Evolutionary conservation across 1,140 invertebrate genomes (phyloP).

Genomic region (Drosophila lini): DNA sequence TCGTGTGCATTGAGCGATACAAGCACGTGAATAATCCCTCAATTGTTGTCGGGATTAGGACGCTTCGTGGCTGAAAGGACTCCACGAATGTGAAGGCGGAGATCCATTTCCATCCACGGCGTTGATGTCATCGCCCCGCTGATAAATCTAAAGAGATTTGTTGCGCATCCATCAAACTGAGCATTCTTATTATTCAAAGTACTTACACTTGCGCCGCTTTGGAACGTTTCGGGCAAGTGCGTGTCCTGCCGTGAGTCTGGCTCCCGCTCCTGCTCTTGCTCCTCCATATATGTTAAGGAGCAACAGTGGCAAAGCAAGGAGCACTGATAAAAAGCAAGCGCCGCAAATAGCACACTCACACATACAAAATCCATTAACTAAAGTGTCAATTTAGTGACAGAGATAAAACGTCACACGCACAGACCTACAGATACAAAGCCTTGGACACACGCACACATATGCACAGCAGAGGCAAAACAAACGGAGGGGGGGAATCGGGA

Average conservation of each 20-base stretch:
- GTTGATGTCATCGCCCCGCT: constrained; percentile 47
- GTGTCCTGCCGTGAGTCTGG: constrained; percentile 47
- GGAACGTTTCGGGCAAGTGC: constrained; percentile 63
- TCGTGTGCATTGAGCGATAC: constrained; percentile 21
- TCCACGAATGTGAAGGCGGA: background rate
- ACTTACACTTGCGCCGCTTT: constrained; percentile 54
- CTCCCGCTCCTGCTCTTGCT: constrained; percentile 3
- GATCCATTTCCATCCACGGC: constrained; percentile 1
- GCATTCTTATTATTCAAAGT: constrained; percentile 82
- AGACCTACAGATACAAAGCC: constrained; percentile 29
- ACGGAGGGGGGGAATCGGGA: background rate
- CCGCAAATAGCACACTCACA: constrained; percentile 70
- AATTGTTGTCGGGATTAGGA: constrained; percentile 38
- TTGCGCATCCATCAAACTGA: constrained; percentile 78
- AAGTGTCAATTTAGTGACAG: constrained; percentile 84
- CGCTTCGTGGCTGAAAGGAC: constrained; percentile 1
- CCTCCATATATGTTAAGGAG: constrained; percentile 35
- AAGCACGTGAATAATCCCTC: constrained; percentile 31
- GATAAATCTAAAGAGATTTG: constrained; percentile 71
- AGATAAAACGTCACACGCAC: constrained; percentile 82
- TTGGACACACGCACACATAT: constrained; percentile 42
- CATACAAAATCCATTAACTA: constrained; percentile 83
- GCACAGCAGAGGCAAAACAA: constrained; percentile 30
- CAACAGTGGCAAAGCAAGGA: constrained; percentile 56
- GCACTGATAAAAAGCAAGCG: constrained; percentile 62